These are phyloP conservation scores for Montipora cactus DNA, from an alignment of 64 coral and sea anemone species.

Conservation along the genomic window DNA sequence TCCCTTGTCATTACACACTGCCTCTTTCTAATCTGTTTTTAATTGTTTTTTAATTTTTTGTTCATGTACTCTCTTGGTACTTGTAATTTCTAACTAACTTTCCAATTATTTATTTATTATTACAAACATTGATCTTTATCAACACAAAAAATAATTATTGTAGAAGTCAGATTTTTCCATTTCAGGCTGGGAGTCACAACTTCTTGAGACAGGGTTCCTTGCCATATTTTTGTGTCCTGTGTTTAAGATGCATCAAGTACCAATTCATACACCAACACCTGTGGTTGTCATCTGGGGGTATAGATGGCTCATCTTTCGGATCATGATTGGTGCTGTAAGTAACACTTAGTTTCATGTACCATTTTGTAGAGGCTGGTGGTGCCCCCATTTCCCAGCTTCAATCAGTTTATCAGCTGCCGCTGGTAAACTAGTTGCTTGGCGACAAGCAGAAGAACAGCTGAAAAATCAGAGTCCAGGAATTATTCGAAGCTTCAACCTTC, in stretches of 20 bases:
- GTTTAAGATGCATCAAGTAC: conserved; percentile 83
- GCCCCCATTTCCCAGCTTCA: too few species aligned
- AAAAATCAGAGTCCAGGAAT: too few species aligned
- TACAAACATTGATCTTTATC: too few species aligned
- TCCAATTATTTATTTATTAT: too few species aligned
- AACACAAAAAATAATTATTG: neutral
- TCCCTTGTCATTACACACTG: neutral
- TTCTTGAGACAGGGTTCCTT: conserved; percentile 95
- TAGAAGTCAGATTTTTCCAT: neutral
- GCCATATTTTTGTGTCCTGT: conserved; percentile 98
- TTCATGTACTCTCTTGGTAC: too few species aligned
- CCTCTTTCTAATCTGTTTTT: neutral
- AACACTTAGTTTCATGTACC: neutral
- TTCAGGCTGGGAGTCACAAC: conserved; percentile 98
- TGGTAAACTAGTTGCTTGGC: too few species aligned
- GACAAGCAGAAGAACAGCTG: too few species aligned
- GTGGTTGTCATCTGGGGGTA: conserved; percentile 90
- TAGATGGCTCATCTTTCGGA: conserved; percentile 96
- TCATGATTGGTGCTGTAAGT: conserved; percentile 99
- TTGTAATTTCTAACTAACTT: too few species aligned
- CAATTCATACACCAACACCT: conserved; percentile 84
- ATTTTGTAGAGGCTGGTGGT: neutral
- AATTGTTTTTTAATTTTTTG: neutral
- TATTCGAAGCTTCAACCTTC: too few species aligned
- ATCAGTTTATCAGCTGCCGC: too few species aligned